Percentiles rank a stretch among this genome's conserved stretches.
Conservation (phyloP, 2,113 vertebrate species). For the Gambusia affinis region DNA sequence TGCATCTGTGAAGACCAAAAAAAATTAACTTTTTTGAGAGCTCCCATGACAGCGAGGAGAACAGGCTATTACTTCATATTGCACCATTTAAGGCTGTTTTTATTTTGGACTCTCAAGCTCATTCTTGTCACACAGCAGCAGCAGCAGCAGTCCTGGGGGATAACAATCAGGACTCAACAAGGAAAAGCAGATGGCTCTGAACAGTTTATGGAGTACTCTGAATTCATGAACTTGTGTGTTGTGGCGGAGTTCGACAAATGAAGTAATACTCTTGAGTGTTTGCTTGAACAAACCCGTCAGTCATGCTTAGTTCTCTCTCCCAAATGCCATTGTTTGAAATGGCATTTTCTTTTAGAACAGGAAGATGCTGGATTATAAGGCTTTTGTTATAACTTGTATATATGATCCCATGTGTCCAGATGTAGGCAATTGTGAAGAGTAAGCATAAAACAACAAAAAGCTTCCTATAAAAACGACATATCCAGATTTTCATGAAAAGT, state of each 20-base stretch:
- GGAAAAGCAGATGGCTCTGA: slow-evolving; percentile 50
- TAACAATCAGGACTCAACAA: slow-evolving; percentile 48
- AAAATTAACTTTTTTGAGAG: slow-evolving; percentile 56
- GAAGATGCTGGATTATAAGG: neutral
- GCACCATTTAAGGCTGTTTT: slow-evolving; percentile 74
- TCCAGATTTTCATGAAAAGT: neutral
- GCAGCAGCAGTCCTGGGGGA: slow-evolving; percentile 48
- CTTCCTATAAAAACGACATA: neutral
- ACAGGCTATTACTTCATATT: slow-evolving; percentile 76
- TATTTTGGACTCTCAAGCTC: slow-evolving; percentile 69
- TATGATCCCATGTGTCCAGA: neutral
- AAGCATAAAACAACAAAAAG: neutral
- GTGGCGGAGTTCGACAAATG: slow-evolving; percentile 20
- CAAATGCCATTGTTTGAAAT: slow-evolving; percentile 11
- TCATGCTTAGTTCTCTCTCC: slow-evolving; percentile 9
- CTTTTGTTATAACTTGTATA: neutral
- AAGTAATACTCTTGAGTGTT: slow-evolving; percentile 32
- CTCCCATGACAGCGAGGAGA: slow-evolving; percentile 67
- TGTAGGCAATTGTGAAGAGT: neutral
- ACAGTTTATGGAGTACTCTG: slow-evolving; percentile 46
- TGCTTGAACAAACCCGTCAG: slow-evolving; percentile 29
- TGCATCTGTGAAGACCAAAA: slow-evolving; percentile 21
- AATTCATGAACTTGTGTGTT: slow-evolving; percentile 27
- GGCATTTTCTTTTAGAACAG: neutral
- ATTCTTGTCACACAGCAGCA: slow-evolving; percentile 40